Evolutionary conservation across 1,140 invertebrate genomes (phyloP).

Genomic region (Hydropsyche tenuis): DNA sequence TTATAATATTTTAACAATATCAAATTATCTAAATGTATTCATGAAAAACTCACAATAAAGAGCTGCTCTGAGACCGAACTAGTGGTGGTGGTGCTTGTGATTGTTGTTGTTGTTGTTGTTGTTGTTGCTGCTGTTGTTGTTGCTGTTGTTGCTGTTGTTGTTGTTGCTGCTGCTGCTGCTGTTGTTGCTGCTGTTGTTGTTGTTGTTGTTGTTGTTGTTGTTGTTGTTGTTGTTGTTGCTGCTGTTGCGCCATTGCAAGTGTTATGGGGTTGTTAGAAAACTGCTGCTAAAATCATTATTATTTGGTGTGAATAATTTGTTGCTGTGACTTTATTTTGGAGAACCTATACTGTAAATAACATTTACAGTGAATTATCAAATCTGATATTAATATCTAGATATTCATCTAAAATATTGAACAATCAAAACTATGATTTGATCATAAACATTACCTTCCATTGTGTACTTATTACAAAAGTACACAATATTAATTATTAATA

Average conservation of each 20-base stretch:
- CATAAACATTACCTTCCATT: no score
- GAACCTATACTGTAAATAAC: no score
- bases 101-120: conserved; percentile 50
- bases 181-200: conserved; percentile 50
- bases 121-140: conserved; percentile 52
- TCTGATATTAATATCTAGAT: no score
- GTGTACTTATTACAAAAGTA: no score
- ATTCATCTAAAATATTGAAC: no score
- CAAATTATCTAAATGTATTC: no score
- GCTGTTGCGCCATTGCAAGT: conserved; percentile 60
- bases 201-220: conserved; percentile 52
- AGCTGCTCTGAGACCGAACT: conserved; percentile 41
- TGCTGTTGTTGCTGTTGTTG: conserved; percentile 45
- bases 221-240: conserved; percentile 47
- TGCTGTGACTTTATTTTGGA: no score
- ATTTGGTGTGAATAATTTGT: no score
- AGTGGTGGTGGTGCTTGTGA: conserved; percentile 51
- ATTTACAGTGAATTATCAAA: no score
- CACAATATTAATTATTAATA: no score
- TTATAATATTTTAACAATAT: no score
- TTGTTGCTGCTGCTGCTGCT: conserved; percentile 46
- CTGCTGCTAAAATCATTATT: conserved; percentile 54
- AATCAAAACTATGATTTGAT: no score
- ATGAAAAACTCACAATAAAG: conserved; percentile 41
- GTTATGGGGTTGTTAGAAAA: conserved; percentile 62